Percentiles rank a stretch among this genome's conserved stretches.
Evolutionary conservation across 2,797 vertebrate species (phyloP).

Genomic region (Rhabdophis nuchalis): DNA sequence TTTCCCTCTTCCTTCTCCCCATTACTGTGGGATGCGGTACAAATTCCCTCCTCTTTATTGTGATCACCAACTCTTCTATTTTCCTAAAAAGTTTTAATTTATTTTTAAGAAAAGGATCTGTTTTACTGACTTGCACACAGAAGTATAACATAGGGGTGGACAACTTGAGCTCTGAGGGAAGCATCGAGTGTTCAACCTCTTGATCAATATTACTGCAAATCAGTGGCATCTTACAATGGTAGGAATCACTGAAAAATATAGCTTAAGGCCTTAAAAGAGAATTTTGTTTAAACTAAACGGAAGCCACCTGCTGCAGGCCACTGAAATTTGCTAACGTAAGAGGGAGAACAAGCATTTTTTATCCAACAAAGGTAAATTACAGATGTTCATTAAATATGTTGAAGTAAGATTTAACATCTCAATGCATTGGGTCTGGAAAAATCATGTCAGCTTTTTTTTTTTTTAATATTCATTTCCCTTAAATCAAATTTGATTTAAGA

Average conservation of each 20-base stretch:
- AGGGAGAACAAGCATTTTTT: not conserved
- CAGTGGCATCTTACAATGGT: not conserved
- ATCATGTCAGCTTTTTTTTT: not conserved
- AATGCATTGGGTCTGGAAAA: not conserved
- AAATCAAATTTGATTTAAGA: slow-evolving; percentile 10
- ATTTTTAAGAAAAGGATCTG: not conserved
- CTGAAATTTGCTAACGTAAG: not conserved
- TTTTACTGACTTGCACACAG: not conserved
- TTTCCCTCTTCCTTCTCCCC: not conserved
- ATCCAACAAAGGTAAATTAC: not conserved
- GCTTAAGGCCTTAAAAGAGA: not conserved
- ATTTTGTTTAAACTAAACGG: not conserved
- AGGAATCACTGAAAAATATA: not conserved
- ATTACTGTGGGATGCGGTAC: too few species aligned
- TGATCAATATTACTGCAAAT: not conserved
- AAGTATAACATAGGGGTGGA: not conserved
- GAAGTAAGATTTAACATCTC: not conserved
- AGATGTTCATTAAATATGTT: not conserved
- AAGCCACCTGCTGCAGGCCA: not conserved
- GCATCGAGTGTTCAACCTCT: not conserved
- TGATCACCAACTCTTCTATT: not conserved
- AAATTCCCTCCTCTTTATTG: not conserved
- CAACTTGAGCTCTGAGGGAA: not conserved
- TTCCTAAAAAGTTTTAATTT: not conserved
- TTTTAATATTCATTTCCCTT: not conserved